Percentiles rank a stretch among this genome's conserved stretches.
phyloP scores from a whole-genome alignment of 2,888 invertebrate species.

The Tipula confusa region DNA sequence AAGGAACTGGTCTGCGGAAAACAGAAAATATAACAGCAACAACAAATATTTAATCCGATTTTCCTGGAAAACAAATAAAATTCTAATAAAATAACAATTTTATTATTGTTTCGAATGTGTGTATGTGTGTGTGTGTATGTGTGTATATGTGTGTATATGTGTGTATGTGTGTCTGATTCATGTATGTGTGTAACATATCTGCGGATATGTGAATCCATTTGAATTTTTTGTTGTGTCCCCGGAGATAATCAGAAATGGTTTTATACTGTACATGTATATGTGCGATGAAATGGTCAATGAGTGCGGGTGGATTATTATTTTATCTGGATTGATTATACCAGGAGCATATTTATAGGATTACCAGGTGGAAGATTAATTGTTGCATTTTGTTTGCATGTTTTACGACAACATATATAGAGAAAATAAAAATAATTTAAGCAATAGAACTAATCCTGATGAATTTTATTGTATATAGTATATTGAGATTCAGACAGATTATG shows the following conservation, averaged over 20 bases:
- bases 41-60: neutral
- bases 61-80: constrained; percentile 12
- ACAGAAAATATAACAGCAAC: neutral
- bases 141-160: neutral
- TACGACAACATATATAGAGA: no score
- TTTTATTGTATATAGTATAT: neutral
- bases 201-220: neutral
- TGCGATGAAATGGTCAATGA: neutral
- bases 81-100: constrained; percentile 20
- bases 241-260: neutral
- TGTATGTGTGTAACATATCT: no score
- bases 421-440: neutral
- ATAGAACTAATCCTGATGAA: neutral
- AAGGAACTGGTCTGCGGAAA: neutral
- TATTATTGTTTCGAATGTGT: neutral
- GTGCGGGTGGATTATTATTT: neutral
- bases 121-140: neutral
- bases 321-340: neutral
- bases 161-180: no score
- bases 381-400: neutral
- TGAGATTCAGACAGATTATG: neutral
- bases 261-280: neutral
- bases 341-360: neutral
- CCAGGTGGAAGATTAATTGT: neutral
- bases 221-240: neutral